phyloP scores from a whole-genome alignment of 2,113 vertebrate species.

The Dromaius novaehollandiae region DNA sequence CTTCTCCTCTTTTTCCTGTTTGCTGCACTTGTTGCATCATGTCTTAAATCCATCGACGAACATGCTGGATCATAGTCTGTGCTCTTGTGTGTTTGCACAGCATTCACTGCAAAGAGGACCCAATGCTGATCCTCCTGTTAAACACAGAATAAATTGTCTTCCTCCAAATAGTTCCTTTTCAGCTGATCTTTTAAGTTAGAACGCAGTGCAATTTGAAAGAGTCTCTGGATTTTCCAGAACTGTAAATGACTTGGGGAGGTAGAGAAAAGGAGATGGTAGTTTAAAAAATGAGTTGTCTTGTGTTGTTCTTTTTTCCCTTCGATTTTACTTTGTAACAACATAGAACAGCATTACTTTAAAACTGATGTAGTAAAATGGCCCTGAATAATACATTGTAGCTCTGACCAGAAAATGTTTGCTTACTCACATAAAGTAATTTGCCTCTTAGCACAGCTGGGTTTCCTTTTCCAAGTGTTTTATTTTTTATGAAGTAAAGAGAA shows the following conservation, averaged over 20 bases:
- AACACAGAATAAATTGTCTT: not conserved
- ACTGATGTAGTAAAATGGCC: constrained; percentile 84
- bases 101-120: not conserved
- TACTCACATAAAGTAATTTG: constrained; percentile 92
- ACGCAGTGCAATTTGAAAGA: not conserved
- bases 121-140: not conserved
- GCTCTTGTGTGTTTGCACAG: not conserved
- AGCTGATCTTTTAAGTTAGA: not conserved
- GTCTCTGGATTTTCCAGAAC: not conserved
- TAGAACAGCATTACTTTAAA: constrained; percentile 83
- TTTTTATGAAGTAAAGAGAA: constrained; percentile 94
- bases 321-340: constrained; percentile 72
- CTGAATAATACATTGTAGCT: constrained; percentile 93
- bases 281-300: constrained; percentile 43
- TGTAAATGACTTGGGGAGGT: not conserved
- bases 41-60: not conserved
- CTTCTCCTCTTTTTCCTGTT: not conserved
- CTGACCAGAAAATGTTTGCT: constrained; percentile 92
- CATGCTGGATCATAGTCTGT: not conserved
- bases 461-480: constrained; percentile 91
- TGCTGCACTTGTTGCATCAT: constrained; percentile 39
- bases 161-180: not conserved
- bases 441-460: constrained; percentile 92
- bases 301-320: not conserved
- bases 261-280: not conserved